These are phyloP conservation scores for Limosa lapponica DNA, from an alignment of 2,797 vertebrate genomes.

Conservation along the genomic window DNA sequence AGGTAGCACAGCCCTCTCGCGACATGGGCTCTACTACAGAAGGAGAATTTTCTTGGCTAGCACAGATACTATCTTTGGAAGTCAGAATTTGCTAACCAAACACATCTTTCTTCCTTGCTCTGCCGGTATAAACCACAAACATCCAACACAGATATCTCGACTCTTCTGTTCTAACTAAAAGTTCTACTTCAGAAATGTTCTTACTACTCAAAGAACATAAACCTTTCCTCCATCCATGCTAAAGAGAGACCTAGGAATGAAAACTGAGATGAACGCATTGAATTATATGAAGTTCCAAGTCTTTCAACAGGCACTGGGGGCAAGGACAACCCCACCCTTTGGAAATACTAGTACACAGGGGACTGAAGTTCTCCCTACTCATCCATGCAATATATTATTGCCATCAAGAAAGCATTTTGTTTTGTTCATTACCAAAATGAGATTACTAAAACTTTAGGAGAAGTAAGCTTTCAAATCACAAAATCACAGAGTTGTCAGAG, in stretches of 20 bases:
- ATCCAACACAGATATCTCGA: background rate
- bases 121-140: background rate
- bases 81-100: background rate
- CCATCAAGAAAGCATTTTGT: background rate
- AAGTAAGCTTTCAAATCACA: background rate
- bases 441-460: background rate
- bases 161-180: background rate
- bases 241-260: background rate
- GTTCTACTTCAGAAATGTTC: background rate
- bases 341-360: background rate
- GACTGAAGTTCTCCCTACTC: background rate
- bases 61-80: background rate
- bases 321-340: background rate
- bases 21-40: accelerated
- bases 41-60: background rate
- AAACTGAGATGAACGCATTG: background rate
- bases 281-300: background rate
- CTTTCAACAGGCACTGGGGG: background rate
- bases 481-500: too few relatives aligned
- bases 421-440: background rate
- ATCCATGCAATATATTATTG: background rate
- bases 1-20: background rate
- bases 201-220: background rate
- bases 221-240: background rate
- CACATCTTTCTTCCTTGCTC: background rate